Conservation (phyloP, 2,113 vertebrate species). For the Pomatostomus ruficeps region DNA sequence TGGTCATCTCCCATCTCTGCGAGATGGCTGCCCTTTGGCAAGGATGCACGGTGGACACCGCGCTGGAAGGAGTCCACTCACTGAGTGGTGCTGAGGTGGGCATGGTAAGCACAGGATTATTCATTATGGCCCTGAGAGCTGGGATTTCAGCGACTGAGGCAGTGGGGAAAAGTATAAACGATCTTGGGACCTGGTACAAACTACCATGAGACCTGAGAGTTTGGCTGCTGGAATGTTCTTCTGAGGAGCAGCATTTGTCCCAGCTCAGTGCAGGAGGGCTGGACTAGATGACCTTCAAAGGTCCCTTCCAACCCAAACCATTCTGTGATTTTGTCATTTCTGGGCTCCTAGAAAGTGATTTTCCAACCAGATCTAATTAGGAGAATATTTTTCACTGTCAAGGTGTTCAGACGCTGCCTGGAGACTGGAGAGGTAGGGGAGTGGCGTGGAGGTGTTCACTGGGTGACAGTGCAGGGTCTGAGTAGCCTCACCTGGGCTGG, state of each 20-base stretch:
- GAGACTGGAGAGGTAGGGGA: neutral
- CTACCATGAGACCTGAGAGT: accelerated
- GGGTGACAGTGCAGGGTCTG: neutral
- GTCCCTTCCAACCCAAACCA: neutral
- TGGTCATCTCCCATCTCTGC: neutral
- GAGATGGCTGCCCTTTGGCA: neutral
- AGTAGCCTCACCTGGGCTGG: neutral
- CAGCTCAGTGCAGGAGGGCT: neutral
- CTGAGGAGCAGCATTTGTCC: neutral
- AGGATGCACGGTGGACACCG: neutral
- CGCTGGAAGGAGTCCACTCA: accelerated
- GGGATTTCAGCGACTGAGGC: neutral
- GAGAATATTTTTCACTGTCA: neutral
- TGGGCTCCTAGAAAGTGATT: neutral
- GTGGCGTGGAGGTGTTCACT: accelerated
- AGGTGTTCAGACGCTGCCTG: neutral
- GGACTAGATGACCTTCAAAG: neutral
- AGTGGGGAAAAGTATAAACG: neutral
- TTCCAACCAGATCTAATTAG: neutral
- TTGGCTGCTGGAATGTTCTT: neutral
- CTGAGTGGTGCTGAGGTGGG: neutral
- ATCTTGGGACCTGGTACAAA: accelerated
- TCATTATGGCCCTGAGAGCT: neutral
- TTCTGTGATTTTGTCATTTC: neutral
- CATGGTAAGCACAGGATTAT: neutral